These are phyloP conservation scores for Drosophila littoralis DNA, from an alignment of 1,140 invertebrate genomes.

Conservation along the genomic window DNA sequence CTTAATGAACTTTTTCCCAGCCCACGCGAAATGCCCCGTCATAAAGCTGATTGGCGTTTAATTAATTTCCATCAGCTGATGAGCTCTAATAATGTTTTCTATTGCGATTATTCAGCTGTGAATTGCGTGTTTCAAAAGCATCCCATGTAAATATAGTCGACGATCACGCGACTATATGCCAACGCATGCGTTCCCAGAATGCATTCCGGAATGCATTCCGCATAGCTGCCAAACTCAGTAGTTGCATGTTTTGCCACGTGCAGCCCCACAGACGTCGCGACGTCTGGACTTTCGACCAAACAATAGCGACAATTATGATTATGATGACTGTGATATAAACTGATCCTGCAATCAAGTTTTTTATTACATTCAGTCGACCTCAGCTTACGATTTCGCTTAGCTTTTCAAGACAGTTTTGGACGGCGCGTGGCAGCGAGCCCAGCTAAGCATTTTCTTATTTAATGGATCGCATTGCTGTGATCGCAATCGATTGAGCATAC, in stretches of 20 bases:
- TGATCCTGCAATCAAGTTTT: constrained; percentile 11
- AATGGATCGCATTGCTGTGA: constrained; percentile 7
- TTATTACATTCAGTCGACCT: not conserved
- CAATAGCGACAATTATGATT: not conserved
- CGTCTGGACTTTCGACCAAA: constrained; percentile 2
- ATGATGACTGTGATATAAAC: not conserved
- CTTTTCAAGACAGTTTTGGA: constrained; percentile 34
- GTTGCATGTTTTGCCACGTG: constrained; percentile 17
- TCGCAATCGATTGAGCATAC: constrained; percentile 19
- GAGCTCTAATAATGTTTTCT: not conserved
- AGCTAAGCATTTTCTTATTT: constrained; percentile 24
- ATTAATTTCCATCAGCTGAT: constrained; percentile 24
- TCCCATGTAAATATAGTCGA: constrained; percentile 10
- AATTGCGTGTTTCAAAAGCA: constrained; percentile 30
- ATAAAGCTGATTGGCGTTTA: constrained; percentile 9
- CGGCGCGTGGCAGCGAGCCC: constrained; percentile 57
- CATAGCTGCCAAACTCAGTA: not conserved
- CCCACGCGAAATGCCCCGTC: not conserved
- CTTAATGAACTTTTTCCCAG: not conserved
- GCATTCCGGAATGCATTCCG: constrained; percentile 10
- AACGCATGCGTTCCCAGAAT: constrained; percentile 18
- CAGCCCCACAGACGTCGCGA: constrained; percentile 11
- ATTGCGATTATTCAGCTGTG: constrained; percentile 8
- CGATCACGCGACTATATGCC: constrained; percentile 30
- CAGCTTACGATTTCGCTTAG: constrained; percentile 7